A percentile compares a stretch with the other conserved stretches of the same genome.
These are phyloP conservation scores for Zygaena filipendulae DNA, from an alignment of 2,888 invertebrate genomes.

Conservation along the genomic window DNA sequence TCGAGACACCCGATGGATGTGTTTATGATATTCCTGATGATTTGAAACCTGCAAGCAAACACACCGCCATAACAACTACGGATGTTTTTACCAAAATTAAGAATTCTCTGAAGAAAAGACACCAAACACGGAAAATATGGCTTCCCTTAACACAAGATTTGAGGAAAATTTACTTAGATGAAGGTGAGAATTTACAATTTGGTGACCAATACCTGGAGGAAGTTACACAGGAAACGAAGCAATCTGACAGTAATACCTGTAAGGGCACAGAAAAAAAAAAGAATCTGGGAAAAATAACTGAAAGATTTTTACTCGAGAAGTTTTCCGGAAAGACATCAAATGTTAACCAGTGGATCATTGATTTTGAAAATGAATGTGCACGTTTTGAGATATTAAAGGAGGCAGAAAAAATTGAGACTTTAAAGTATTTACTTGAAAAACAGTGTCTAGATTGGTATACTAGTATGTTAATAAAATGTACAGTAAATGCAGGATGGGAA, in stretches of 20 bases:
- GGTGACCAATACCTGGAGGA: constrained; percentile 7
- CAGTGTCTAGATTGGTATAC: constrained; percentile 10
- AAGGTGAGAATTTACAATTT: too few relatives aligned
- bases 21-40: too few relatives aligned
- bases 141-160: constrained; percentile 4
- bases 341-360: constrained; percentile 10
- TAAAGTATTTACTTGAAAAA: constrained; percentile 7
- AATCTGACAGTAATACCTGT: too few relatives aligned
- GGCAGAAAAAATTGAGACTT: constrained; percentile 10
- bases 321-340: constrained; percentile 7
- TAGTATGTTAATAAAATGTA: constrained; percentile 11
- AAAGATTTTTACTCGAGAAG: constrained; percentile 7
- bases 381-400: constrained; percentile 9
- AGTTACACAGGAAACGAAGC: constrained; percentile 1
- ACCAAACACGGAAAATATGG: constrained; percentile 7
- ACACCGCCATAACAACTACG: too few relatives aligned
- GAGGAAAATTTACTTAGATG: constrained; percentile 8
- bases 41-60: too few relatives aligned
- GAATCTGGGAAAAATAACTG: not conserved
- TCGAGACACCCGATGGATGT: too few relatives aligned
- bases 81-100: constrained; percentile 6
- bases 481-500: constrained; percentile 7
- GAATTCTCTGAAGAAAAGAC: constrained; percentile 9
- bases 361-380: constrained; percentile 14
- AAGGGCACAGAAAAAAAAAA: too few relatives aligned